These are phyloP conservation scores for Callospermophilus lateralis DNA, from an alignment of 2,113 vertebrate genomes.

Conservation along the genomic window DNA sequence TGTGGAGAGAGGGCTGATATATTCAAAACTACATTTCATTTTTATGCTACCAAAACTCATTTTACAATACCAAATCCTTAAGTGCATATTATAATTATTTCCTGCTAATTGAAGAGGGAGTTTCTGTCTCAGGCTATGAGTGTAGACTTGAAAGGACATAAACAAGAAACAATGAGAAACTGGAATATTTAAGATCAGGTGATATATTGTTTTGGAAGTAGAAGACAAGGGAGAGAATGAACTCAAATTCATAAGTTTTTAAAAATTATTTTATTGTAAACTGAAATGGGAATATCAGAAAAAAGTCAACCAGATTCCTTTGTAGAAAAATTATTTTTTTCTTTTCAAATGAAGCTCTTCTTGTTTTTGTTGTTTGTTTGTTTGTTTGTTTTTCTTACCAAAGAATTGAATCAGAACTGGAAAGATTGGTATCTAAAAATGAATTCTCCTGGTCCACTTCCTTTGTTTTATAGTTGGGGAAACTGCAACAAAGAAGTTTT, in stretches of 20 bases:
- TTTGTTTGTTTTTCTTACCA: not conserved
- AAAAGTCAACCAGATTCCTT: conserved; percentile 3
- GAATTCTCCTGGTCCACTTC: not conserved
- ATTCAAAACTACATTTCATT: conserved; percentile 17
- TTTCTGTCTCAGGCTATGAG: not conserved
- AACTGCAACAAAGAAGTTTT: not conserved
- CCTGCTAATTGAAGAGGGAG: not conserved
- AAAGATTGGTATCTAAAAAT: not conserved
- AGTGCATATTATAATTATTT: conserved; percentile 32
- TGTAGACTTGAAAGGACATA: conserved; percentile 34
- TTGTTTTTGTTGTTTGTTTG: not conserved
- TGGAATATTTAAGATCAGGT: not conserved
- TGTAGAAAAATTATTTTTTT: conserved; percentile 3
- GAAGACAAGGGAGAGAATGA: not conserved
- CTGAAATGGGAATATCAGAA: conserved; percentile 21
- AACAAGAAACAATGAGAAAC: conserved; percentile 26
- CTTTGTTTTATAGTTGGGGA: conserved; percentile 6
- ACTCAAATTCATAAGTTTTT: not conserved
- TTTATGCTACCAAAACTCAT: conserved; percentile 29
- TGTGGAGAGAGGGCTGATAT: not conserved
- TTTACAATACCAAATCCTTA: conserved; percentile 31
- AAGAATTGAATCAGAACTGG: not conserved
- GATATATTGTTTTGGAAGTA: conserved; percentile 26
- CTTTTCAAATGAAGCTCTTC: not conserved
- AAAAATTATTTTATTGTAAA: not conserved